A percentile compares a stretch with the other conserved stretches of the same genome.
Evolutionary conservation across 1,140 invertebrate genomes (phyloP).

Genomic region (Agraylea sexmaculata): DNA sequence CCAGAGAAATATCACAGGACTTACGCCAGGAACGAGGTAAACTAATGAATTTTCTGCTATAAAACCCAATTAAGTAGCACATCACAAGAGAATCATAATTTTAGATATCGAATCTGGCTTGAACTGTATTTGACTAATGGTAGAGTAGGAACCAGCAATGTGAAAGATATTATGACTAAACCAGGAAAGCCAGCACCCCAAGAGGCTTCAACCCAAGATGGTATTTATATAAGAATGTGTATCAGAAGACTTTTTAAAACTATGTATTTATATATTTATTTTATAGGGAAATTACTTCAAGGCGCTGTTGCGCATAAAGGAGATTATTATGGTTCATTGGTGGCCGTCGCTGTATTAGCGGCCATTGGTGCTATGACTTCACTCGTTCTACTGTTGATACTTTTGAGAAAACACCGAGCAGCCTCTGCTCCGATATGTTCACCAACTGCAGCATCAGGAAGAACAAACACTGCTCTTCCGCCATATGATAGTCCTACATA

Average conservation of each 20-base stretch:
- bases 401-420: slow-evolving; percentile 60
- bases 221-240: slow-evolving; percentile 27
- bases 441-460: slow-evolving; percentile 32
- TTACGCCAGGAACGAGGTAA: slow-evolving; percentile 65
- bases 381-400: slow-evolving; percentile 63
- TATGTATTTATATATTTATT: too few relatives aligned
- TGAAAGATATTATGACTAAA: slow-evolving; percentile 77
- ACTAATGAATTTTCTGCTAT: not conserved
- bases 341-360: slow-evolving; percentile 76
- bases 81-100: too few relatives aligned
- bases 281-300: slow-evolving; percentile 50
- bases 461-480: slow-evolving; percentile 50
- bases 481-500: slow-evolving; percentile 90
- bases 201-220: slow-evolving; percentile 41
- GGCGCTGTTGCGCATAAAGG: slow-evolving; percentile 39
- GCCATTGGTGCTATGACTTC: slow-evolving; percentile 71
- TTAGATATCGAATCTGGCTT: slow-evolving; percentile 71
- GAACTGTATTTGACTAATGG: slow-evolving; percentile 82
- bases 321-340: slow-evolving; percentile 76
- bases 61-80: too few relatives aligned
- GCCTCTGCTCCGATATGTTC: slow-evolving; percentile 54
- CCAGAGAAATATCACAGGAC: slow-evolving; percentile 34
- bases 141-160: slow-evolving; percentile 77
- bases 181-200: slow-evolving; percentile 46
- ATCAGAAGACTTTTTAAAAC: too few relatives aligned